Percentiles rank a stretch among this genome's conserved stretches.
Evolutionary conservation across 2,113 vertebrate species (phyloP).

Genomic region (Turdus rufiventris): DNA sequence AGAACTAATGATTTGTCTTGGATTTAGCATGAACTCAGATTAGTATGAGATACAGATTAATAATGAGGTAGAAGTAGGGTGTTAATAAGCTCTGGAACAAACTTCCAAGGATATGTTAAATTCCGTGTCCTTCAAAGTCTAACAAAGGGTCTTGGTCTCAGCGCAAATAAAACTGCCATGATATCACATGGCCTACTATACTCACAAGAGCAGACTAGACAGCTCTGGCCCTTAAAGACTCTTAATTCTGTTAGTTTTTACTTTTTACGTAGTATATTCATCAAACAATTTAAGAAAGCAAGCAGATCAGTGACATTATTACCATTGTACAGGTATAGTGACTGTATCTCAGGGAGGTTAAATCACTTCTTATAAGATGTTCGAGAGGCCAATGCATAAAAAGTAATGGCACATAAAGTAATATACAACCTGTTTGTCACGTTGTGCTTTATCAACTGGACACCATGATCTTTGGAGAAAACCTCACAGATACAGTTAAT

Average conservation of each 20-base stretch:
- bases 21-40: constrained; percentile 13
- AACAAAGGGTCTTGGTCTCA: neutral
- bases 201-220: neutral
- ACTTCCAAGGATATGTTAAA: neutral
- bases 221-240: neutral
- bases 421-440: neutral
- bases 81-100: neutral
- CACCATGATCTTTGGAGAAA: neutral
- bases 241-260: neutral
- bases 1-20: constrained; percentile 1
- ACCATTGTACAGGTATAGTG: neutral
- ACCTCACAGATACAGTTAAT: neutral
- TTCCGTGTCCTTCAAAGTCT: neutral
- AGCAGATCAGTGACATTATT: neutral
- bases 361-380: neutral
- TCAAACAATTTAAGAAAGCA: neutral
- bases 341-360: neutral
- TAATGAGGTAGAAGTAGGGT: neutral
- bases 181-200: neutral
- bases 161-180: neutral
- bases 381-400: neutral
- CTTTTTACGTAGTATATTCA: neutral
- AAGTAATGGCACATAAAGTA: neutral
- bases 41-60: constrained; percentile 3
- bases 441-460: neutral